A percentile compares a stretch with the other conserved stretches of the same genome.
These are phyloP conservation scores for Porites lobata DNA, from an alignment of 92 coral and sea anemone species.

Conservation along the genomic window DNA sequence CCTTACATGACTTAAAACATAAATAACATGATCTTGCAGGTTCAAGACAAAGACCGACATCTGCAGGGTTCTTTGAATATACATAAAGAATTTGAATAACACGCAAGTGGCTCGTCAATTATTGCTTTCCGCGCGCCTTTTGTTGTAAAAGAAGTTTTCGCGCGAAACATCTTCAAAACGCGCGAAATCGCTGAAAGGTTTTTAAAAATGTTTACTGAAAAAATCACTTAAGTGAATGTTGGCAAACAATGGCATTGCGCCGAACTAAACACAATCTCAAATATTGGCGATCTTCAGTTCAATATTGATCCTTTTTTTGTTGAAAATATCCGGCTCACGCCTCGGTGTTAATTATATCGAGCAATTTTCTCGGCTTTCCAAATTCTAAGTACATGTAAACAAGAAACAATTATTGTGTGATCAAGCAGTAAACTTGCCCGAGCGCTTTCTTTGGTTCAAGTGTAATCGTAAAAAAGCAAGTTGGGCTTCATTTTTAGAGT, in stretches of 20 bases:
- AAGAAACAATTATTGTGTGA: slow-evolving; percentile 53
- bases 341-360: slow-evolving; percentile 81
- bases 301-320: slow-evolving; percentile 84
- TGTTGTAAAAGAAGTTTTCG: background rate
- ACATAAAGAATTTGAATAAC: slow-evolving; percentile 48
- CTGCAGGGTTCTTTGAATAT: slow-evolving; percentile 62
- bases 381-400: slow-evolving; percentile 78
- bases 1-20: background rate
- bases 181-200: slow-evolving; percentile 45
- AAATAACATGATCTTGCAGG: slow-evolving; percentile 47
- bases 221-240: slow-evolving; percentile 68
- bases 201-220: slow-evolving; percentile 58
- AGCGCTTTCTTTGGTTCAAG: background rate
- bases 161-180: slow-evolving; percentile 14
- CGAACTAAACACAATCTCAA: slow-evolving; percentile 69
- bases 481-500: background rate
- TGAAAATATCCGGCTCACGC: slow-evolving; percentile 87
- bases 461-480: background rate
- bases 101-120: slow-evolving; percentile 31
- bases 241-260: slow-evolving; percentile 78
- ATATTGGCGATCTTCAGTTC: slow-evolving; percentile 68
- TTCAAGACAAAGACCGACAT: slow-evolving; percentile 48
- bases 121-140: background rate
- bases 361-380: slow-evolving; percentile 70
- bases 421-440: slow-evolving; percentile 20